A percentile compares a stretch with the other conserved stretches of the same genome.
These are phyloP conservation scores for Cosmia pyralina DNA, from an alignment of 2,888 invertebrate genomes.

Conservation along the genomic window DNA sequence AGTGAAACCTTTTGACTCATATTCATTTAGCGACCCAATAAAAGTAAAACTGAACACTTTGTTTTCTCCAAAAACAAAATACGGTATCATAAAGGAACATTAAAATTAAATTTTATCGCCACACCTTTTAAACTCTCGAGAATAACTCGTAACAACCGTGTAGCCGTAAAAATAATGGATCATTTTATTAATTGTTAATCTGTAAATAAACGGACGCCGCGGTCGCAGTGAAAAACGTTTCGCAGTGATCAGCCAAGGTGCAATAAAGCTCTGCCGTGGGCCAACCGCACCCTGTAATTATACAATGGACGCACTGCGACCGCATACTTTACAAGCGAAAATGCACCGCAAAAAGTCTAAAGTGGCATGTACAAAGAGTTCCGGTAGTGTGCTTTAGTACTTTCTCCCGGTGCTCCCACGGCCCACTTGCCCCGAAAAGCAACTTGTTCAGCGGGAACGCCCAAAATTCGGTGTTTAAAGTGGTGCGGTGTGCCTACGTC, in stretches of 20 bases:
- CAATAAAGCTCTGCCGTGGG: slow-evolving; percentile 68
- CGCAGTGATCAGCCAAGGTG: slow-evolving; percentile 55
- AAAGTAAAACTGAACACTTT: slow-evolving; percentile 33
- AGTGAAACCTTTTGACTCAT: slow-evolving; percentile 24
- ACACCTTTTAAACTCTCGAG: slow-evolving; percentile 49
- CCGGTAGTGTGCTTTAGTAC: slow-evolving; percentile 79
- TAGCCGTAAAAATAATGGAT: slow-evolving; percentile 64
- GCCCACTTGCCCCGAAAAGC: slow-evolving; percentile 80
- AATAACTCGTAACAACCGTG: slow-evolving; percentile 56
- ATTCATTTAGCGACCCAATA: slow-evolving; percentile 22
- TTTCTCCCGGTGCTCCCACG: slow-evolving; percentile 88
- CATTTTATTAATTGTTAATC: slow-evolving; percentile 68
- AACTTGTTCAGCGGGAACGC: slow-evolving; percentile 85
- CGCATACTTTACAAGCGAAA: slow-evolving; percentile 80
- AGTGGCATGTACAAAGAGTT: slow-evolving; percentile 78
- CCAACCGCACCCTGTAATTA: slow-evolving; percentile 80
- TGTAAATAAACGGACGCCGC: slow-evolving; percentile 62
- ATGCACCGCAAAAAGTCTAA: slow-evolving; percentile 80
- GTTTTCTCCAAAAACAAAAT: slow-evolving; percentile 41
- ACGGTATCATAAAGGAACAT: slow-evolving; percentile 39
- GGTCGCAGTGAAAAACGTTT: slow-evolving; percentile 42
- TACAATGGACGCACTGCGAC: slow-evolving; percentile 70
- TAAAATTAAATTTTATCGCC: slow-evolving; percentile 54
- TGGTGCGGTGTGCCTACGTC: slow-evolving; percentile 76
- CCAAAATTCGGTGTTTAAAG: slow-evolving; percentile 87